phyloP scores from a whole-genome alignment of 2,113 vertebrate species.

The Orycteropus afer region DNA sequence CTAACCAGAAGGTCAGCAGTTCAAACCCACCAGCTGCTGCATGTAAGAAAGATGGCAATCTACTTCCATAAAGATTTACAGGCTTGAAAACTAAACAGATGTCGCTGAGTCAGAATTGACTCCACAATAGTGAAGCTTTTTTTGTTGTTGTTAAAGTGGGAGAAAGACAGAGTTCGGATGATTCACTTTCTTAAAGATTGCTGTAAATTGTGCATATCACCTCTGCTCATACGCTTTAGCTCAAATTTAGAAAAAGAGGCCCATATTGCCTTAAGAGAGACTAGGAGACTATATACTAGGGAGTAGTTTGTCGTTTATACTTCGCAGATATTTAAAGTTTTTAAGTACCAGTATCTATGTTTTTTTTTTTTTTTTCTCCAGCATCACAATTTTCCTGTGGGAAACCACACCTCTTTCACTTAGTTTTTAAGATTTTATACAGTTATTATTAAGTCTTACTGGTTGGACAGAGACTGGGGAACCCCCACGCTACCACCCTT shows the following conservation, averaged over 20 bases:
- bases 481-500: too few relatives aligned
- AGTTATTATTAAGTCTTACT: too few relatives aligned
- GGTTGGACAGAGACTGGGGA: too few relatives aligned
- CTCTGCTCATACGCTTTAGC: not conserved
- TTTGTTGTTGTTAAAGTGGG: too few relatives aligned
- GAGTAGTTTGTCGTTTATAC: not conserved
- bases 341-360: accelerated
- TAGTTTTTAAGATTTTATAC: not conserved
- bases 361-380: not conserved
- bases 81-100: too few relatives aligned
- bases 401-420: not conserved
- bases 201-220: not conserved
- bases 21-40: too few relatives aligned
- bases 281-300: not conserved
- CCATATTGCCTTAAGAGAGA: not conserved
- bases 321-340: not conserved
- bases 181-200: not conserved
- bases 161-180: not conserved
- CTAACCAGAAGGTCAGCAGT: too few relatives aligned
- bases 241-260: not conserved
- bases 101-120: too few relatives aligned
- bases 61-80: too few relatives aligned
- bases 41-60: too few relatives aligned
- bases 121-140: too few relatives aligned
- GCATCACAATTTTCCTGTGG: not conserved